Base-by-base conservation (phyloP, 2,113 vertebrate genomes). In the Canis aureus region DNA sequence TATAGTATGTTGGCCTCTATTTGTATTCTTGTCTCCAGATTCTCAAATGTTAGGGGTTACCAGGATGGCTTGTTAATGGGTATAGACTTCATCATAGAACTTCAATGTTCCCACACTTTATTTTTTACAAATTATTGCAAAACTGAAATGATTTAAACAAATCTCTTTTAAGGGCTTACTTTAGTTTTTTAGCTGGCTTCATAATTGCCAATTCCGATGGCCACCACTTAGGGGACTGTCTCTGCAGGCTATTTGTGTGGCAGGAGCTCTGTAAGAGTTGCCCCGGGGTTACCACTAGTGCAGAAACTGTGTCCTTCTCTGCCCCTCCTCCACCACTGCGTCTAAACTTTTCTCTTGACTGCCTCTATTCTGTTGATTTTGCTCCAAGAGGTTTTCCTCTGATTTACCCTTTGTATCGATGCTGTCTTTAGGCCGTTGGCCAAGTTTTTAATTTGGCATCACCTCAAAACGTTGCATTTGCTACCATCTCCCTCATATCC, bases 131-230 rank as follows among this genome's bases (percentile, higher is more conserved):
- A 82, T 76, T 76, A 74, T 74, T 86, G 49, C 49, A 62, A 95
- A 82, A 80, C 81, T 76, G 79, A 96, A 74, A 55, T 92, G 32
- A 92, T 59, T 73, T 83, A 73, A 92, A 73, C 67, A 81, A 83
- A 76, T 32, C 8, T 53, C 38, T 96, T 94, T 66, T 4, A 67
- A 74, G 49, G 53, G 25, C 23, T 74, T 57, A 67, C 20, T 83
- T 27, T 32, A 49, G 23, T 69, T 93, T 96, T 96, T 76, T 49
- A 89, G 49, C 35, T 85, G 2, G 0, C 78, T 91, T 94, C 81
- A 49, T 81, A 55, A 43, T 20, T 16, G 69, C 20, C 2, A 1
- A 2, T 67, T 84, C 38, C 64, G 25, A 53, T 55, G 79, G 55
- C 62, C 35, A 35, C 7, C 8, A 19, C 17, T 67, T 6, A 60